phyloP scores from a whole-genome alignment of 2,797 vertebrate species.

The Hirundo rustica region DNA sequence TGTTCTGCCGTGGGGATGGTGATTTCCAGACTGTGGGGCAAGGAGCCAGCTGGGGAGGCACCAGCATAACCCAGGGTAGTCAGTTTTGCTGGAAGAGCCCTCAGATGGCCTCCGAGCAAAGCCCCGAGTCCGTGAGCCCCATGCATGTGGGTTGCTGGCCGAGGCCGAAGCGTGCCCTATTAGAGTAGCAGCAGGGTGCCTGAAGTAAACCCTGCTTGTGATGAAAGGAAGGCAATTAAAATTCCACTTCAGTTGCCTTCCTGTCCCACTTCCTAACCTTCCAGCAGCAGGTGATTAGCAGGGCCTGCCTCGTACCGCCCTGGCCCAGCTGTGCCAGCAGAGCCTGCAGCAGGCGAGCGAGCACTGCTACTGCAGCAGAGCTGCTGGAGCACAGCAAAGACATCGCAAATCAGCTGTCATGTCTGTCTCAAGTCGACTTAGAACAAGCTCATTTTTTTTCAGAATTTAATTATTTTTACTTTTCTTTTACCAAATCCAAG shows the following conservation, averaged over 20 bases:
- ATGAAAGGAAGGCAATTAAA: conserved; percentile 69
- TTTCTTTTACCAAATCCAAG: not conserved
- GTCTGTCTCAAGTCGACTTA: not conserved
- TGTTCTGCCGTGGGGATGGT: not conserved
- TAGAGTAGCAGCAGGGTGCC: conserved; percentile 51
- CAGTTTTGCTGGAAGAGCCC: not conserved
- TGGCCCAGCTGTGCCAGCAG: not conserved
- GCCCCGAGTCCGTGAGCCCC: not conserved
- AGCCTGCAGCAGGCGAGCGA: accelerated
- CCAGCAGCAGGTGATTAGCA: conserved; percentile 38
- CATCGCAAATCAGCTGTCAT: accelerated
- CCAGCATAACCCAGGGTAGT: not conserved
- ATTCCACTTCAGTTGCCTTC: conserved; percentile 57
- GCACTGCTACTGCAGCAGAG: accelerated
- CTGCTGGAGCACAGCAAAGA: accelerated
- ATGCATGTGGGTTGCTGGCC: not conserved
- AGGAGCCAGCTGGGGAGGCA: not conserved
- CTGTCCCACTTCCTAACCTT: conserved; percentile 44
- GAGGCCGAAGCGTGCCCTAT: not conserved
- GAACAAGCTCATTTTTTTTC: not conserved
- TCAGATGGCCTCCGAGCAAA: not conserved
- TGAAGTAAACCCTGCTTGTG: not conserved
- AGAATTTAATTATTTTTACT: not conserved
- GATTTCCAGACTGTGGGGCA: not conserved
- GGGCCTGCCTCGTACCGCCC: conserved; percentile 7